Evolutionary conservation across 2,113 vertebrate species (phyloP), one percentile per base, ranked within the genome.

Genomic region (Triplophysa dalaica): DNA sequence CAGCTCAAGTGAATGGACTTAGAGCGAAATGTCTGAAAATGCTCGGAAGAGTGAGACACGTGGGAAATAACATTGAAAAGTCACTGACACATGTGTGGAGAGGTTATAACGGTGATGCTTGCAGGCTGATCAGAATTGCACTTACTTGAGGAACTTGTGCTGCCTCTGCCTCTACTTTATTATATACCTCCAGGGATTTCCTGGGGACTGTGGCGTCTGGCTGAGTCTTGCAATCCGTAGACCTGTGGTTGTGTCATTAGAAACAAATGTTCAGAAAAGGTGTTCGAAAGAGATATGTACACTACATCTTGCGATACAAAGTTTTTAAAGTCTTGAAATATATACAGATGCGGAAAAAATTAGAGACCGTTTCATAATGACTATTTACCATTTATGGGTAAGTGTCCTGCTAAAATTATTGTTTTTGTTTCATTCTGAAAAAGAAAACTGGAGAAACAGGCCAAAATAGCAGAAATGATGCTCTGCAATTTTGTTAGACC

Each of bases 121-220:
- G 38, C 45, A 13, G 48, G 33, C 50, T 29, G 43, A n/a, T 76
- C 12, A 21, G 13, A 83, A 75, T 66, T 82, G 70, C 45, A 81
- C 89, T 95, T 95, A 98, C 97, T 94, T 98, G 97, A 87, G 92
- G 83, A 77, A 94, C 87, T 62, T 95, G 90, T 33, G 92, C 92
- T 75, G 93, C 90, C 84, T 98, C 97, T 67, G 94, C 85, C 69
- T 98, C 97, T 1, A 92, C 91, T 70, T 93, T 88, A 26, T 93
- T 91, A 83, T 95, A 93, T 29, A 89, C 85, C 77, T 97, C 96
- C 89, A 94, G 85, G 67, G 91, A 87, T 79, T 91, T 94, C 89
- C 94, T 98, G 83, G 90, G 88, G 1, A 87, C 80, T 70, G 93
- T 86, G 81, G 93, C 86, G 81, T 98, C 96, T 60, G 92, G 86